Evolutionary conservation across 2,888 invertebrate genomes (phyloP), one percentile per base, ranked within the genome.

Genomic region (Xestoiulus laeticollis): DNA sequence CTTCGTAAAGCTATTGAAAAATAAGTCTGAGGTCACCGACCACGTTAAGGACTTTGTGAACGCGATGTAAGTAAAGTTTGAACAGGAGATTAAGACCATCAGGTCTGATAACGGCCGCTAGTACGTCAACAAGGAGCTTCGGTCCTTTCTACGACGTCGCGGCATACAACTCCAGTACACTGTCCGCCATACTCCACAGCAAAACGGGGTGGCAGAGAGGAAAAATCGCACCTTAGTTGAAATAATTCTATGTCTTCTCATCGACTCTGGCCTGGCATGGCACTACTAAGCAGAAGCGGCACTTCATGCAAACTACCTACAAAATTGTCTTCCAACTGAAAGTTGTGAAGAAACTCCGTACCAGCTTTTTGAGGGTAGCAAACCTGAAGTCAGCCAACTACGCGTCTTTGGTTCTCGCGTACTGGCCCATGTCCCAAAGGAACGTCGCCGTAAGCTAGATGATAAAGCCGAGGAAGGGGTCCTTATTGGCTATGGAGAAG

Each of bases 191-290:
- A 86, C 59, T 19, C 86, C 48, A 48, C 53, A 68, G 33, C 86
- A 86, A 59, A 87, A 87, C 78, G 82, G 78, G 12, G 5, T 26
- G 3, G 78, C 32, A 1, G 87, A 87, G 43, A 5, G 87, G 32
- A 30, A 87, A 16, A 87, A 87, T 38, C 22, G 87, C 22, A 10
- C 78, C 10, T 2, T 87, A 1, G 43, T 68, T 6, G 87, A 87
- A 8, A 78, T 22, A 6, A 32, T n/a, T 2, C 22, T 43, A n/a
- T 32, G n/a, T 16, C 59, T 82, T 68, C 22, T 87, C 19, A n/a
- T 22, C 8, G 12, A 68, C n/a, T 30, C 22, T 8, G 38, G 43
- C 22, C 32, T 87, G 22, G 22, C 87, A 78, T 10, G 32, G n/a
- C 1, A 10, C 14, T 48, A 78, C 12, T 87, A 43, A 82, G 87